These are phyloP conservation scores for Melopsittacus undulatus DNA, from an alignment of 2,797 vertebrate species.

Conservation along the genomic window DNA sequence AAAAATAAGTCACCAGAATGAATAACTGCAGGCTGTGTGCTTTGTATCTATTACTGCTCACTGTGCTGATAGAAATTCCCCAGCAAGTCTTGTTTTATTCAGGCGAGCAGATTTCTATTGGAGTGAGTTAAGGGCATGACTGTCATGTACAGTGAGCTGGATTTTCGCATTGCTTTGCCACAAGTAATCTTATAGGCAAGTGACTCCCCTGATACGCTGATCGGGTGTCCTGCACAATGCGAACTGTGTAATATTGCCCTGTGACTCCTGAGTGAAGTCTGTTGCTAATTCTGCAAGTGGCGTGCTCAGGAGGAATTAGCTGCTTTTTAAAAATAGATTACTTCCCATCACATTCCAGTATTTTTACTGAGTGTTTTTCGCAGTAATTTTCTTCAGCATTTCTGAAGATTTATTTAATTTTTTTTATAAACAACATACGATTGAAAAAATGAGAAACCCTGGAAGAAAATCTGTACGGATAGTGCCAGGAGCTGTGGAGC, in stretches of 20 bases:
- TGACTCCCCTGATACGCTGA: accelerated
- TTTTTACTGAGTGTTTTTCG: background rate
- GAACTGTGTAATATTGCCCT: background rate
- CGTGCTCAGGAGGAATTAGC: background rate
- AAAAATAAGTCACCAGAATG: conserved; percentile 24
- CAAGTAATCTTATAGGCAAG: conserved; percentile 19
- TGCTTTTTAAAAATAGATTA: conserved; percentile 41
- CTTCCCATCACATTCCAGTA: background rate
- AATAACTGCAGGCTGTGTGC: background rate
- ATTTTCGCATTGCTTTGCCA: background rate
- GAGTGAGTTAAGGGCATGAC: background rate
- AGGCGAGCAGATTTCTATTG: background rate
- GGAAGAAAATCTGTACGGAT: background rate
- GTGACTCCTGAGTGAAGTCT: background rate
- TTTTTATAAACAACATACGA: background rate
- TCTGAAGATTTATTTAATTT: background rate
- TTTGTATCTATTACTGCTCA: conserved; percentile 9
- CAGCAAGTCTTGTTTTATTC: background rate
- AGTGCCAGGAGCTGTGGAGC: background rate
- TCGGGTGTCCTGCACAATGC: background rate
- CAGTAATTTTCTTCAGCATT: conserved; percentile 16
- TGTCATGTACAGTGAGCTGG: background rate
- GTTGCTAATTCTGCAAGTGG: background rate
- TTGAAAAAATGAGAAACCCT: background rate
- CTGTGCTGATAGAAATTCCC: background rate